These are phyloP conservation scores for Rhinophrynus dorsalis DNA, from an alignment of 2,797 vertebrate species.

Conservation along the genomic window DNA sequence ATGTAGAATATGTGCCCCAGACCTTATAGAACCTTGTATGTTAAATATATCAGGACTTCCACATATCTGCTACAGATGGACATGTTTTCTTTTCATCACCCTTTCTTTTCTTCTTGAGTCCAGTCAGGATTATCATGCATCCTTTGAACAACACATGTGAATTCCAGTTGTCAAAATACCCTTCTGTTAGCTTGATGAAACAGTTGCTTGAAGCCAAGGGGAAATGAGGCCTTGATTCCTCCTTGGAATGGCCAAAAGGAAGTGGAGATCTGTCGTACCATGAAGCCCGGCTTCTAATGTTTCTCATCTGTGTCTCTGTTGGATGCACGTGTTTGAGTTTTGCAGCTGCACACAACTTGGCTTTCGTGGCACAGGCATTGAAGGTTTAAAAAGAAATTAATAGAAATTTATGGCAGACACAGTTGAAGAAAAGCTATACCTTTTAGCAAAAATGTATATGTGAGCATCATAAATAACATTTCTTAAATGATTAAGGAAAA, in stretches of 20 bases:
- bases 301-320: constrained; percentile 6
- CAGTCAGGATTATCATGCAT: neutral
- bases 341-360: neutral
- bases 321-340: neutral
- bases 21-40: no score
- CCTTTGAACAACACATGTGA: constrained; percentile 61
- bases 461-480: no score
- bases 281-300: constrained; percentile 1
- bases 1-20: no score
- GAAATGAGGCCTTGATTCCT: constrained; percentile 44
- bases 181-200: constrained; percentile 45
- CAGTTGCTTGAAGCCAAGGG: constrained; percentile 30
- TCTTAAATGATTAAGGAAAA: no score
- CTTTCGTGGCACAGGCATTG: neutral
- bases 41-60: neutral
- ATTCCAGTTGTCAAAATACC: constrained; percentile 84
- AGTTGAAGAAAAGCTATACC: no score
- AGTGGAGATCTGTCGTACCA: neutral
- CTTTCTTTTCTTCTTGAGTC: neutral
- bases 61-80: neutral
- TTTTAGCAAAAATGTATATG: no score
- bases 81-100: neutral
- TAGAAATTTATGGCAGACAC: no score
- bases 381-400: no score
- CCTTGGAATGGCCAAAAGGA: constrained; percentile 8